These are phyloP conservation scores for Centruroides sculpturatus DNA, from an alignment of 1,140 invertebrate genomes.

Conservation along the genomic window DNA sequence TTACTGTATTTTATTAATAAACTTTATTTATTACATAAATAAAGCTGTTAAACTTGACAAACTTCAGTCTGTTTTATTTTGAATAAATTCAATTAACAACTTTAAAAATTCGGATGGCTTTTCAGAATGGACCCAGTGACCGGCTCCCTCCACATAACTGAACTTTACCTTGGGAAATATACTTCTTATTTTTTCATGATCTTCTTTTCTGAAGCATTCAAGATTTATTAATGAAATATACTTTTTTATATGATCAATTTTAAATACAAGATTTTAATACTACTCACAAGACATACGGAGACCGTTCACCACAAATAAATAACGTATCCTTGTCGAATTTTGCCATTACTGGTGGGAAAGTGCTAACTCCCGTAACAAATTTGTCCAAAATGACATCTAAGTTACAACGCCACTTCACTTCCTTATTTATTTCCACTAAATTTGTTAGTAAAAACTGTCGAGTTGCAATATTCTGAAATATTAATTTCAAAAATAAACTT, in stretches of 20 bases:
- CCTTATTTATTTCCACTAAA: conserved; percentile 43
- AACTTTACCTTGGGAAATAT: conserved; percentile 63
- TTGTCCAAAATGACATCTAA: conserved; percentile 46
- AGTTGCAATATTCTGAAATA: conserved; percentile 29
- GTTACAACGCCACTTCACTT: conserved; percentile 56
- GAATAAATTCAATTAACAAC: conserved; percentile 26
- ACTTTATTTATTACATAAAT: no score
- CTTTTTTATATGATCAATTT: no score
- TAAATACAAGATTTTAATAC: no score
- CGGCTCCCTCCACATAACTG: conserved; percentile 55
- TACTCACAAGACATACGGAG: conserved; percentile 57
- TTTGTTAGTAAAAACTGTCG: conserved; percentile 66
- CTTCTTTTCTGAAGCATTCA: conserved; percentile 27
- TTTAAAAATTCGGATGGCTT: conserved; percentile 65
- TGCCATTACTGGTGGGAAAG: conserved; percentile 21
- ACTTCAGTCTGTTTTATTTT: not conserved
- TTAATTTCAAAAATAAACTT: no score
- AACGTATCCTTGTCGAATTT: conserved; percentile 51
- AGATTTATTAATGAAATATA: not conserved
- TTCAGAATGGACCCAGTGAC: conserved; percentile 86
- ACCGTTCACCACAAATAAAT: conserved; percentile 65
- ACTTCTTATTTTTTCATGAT: conserved; percentile 48
- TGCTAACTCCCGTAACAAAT: conserved; percentile 39
- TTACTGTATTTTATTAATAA: no score
- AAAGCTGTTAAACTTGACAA: no score